A percentile compares a stretch with the other conserved stretches of the same genome.
Conservation (phyloP, 2,888 invertebrate species). For the Folsomia candida region DNA sequence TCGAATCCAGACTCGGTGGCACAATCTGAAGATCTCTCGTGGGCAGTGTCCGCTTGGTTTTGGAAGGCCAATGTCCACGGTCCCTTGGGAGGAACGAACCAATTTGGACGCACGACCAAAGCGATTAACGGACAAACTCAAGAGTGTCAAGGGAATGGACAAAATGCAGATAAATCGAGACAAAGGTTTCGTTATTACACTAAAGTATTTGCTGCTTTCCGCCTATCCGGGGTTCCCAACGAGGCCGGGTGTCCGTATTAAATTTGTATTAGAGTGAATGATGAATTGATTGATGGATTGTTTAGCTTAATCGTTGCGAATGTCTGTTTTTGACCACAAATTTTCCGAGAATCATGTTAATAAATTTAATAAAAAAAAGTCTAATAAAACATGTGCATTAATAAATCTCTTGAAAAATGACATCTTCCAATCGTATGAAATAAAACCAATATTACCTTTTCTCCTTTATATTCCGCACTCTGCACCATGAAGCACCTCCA, state of each 20-base stretch:
- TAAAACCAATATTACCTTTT: too few species aligned
- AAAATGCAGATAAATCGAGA: conserved; percentile 7
- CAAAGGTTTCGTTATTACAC: conserved; percentile 31
- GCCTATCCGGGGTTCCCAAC: conserved; percentile 29
- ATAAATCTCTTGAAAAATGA: too few species aligned
- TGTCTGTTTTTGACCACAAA: too few species aligned
- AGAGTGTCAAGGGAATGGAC: conserved; percentile 30
- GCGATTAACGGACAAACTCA: conserved; percentile 37
- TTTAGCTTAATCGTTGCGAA: too few species aligned
- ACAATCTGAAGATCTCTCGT: conserved; percentile 31
- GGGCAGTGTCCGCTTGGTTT: conserved; percentile 43
- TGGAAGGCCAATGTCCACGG: conserved; percentile 33
- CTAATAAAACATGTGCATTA: too few species aligned
- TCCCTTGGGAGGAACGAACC: conserved; percentile 19
- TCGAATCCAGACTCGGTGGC: conserved; percentile 38
- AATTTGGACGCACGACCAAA: conserved; percentile 32
- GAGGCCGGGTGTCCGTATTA: conserved; percentile 34
- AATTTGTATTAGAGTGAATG: too few species aligned
- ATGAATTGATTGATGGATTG: too few species aligned
- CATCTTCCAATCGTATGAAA: too few species aligned
- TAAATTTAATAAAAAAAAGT: too few species aligned
- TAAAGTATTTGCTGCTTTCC: conserved; percentile 30
- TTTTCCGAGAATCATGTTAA: too few species aligned
- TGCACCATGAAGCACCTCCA: too few species aligned
- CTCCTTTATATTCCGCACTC: too few species aligned